These are phyloP conservation scores for Onychorhynchus coronatus DNA, from an alignment of 2,113 vertebrate species.

Conservation along the genomic window DNA sequence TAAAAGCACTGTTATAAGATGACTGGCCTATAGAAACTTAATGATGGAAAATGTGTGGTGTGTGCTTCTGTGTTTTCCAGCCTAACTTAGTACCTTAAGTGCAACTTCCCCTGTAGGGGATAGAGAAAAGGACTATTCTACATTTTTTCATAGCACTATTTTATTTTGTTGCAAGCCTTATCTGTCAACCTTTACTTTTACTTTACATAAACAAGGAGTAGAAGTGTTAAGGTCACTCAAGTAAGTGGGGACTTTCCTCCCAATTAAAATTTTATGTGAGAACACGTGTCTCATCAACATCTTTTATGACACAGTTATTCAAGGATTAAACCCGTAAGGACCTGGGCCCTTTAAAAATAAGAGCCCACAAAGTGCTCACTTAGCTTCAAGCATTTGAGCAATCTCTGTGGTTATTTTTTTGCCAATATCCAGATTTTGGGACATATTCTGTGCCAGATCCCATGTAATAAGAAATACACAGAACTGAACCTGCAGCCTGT, in stretches of 20 bases:
- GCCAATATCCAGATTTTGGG: background rate
- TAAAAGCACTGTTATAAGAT: background rate
- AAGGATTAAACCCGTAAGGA: background rate
- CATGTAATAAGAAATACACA: background rate
- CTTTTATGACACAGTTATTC: background rate
- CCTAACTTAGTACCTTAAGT: fast-evolving
- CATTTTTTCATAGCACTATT: background rate
- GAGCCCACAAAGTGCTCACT: background rate
- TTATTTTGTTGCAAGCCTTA: background rate
- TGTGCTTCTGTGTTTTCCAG: background rate
- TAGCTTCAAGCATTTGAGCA: background rate
- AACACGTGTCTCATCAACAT: background rate
- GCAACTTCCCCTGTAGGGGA: background rate
- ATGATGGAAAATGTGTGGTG: background rate
- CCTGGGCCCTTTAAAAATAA: background rate
- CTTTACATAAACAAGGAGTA: background rate
- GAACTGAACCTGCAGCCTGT: background rate
- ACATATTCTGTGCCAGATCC: background rate
- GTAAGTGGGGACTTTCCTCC: background rate
- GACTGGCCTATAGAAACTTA: background rate
- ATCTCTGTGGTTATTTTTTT: background rate
- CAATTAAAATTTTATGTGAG: background rate
- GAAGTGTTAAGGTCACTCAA: background rate
- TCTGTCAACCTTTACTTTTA: background rate
- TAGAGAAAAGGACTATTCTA: background rate